Base-by-base conservation (phyloP, 2,888 invertebrate genomes). In the Campoletis raptor region DNA sequence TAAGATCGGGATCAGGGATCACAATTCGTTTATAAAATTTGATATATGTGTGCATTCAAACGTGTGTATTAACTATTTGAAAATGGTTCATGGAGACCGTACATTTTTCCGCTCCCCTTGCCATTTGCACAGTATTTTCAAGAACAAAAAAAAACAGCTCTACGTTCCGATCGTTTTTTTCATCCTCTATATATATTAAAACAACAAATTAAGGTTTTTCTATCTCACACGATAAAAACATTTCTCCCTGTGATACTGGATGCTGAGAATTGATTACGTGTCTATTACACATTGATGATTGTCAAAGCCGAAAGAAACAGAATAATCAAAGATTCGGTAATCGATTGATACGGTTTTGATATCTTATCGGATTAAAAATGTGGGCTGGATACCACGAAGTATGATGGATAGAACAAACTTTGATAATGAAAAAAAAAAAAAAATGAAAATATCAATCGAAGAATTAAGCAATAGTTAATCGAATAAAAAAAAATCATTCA, bases 1-100 rank as follows among this genome's bases (percentile, higher is more conserved):
- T 81, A 74, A 84, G 89, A 90, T 90, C 89, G 88, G 76, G 85
- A 86, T 87, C 87, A 90, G 88, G 88, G 90, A 91, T 90, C 89
- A 87, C 89, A 83, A 89, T 89, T 87, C 86, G 79, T 86, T 61
- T 61, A 61, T 61, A 61, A 52, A 18, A 61, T 61, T 61, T 61
- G 5, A 61, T 30, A 61, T 15, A 61, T 30, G 30, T 30, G 30
- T 2, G 15, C 30, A 30, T 7, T 4, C 6, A 61, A 7, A 30
- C 5, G 30, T 61, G 61, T 30, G 61, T 30, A 7, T 61, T 3
- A 30, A 61, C 30, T 61, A 24, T 61, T 61, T 24, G 54, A 48
- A 61, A 85, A 82, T 69, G 82, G 42, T 70, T 85, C 85, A 21
- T 30, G 66, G 85, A 81, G 81, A 89, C 84, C 86, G 86, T 88